Conservation (phyloP, 2,797 vertebrate species). For the Xenops minutus region DNA sequence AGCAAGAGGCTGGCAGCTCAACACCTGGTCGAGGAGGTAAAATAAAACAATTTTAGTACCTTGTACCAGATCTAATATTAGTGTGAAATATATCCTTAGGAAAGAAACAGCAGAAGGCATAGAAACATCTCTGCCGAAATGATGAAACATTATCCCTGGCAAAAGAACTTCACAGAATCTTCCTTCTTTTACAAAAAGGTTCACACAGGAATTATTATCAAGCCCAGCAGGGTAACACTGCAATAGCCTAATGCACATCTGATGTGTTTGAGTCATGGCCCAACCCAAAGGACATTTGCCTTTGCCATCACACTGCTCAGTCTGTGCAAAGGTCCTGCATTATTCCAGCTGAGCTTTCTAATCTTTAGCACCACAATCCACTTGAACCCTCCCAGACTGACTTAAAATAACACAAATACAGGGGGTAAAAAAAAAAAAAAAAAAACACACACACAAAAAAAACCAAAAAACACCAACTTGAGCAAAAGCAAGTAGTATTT, state of each 20-base stretch:
- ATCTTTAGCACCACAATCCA: neutral
- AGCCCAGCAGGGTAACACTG: neutral
- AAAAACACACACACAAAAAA: neutral
- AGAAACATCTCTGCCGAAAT: neutral
- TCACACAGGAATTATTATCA: neutral
- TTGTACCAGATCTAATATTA: neutral
- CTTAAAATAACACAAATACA: neutral
- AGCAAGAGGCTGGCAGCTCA: neutral
- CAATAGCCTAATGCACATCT: neutral
- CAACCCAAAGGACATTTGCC: no score
- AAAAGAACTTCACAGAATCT: neutral
- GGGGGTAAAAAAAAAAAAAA: no score
- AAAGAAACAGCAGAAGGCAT: neutral
- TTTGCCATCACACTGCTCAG: neutral
- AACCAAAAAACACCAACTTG: neutral
- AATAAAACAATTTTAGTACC: neutral
- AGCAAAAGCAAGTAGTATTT: neutral
- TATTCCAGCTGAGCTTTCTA: neutral
- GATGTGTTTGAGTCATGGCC: rapidly evolving
- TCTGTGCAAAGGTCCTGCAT: neutral
- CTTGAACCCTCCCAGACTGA: neutral
- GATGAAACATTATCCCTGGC: neutral
- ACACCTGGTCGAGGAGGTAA: rapidly evolving
- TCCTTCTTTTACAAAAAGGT: neutral
- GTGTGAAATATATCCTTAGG: neutral